Base-by-base conservation (phyloP, 2,888 invertebrate species). In the Drosophila merina region DNA sequence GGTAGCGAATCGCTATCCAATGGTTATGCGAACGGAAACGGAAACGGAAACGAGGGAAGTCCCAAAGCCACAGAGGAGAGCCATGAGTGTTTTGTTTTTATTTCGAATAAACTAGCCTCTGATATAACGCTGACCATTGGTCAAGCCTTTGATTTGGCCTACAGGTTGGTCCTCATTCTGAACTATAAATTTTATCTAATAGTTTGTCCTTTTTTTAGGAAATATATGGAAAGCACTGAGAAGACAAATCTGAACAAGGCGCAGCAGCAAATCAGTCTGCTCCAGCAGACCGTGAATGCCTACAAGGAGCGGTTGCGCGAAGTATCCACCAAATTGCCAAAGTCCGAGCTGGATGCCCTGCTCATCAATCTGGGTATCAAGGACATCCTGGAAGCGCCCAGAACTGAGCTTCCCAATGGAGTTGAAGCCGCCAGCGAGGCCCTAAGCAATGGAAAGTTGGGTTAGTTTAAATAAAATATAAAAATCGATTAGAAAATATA, bases 41-140 rank as follows among this genome's bases (percentile, higher is more conserved):
- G 69, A 38, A n/a, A n/a, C n/a, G n/a, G n/a, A n/a, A n/a, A n/a
- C n/a, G 80, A 56, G 52, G 68, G 67, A 26, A 75, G 60, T 52
- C 57, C 70, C 26, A 81, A 75, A 59, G 1, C 0, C 14, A 57
- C 63, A 28, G 94, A 94, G 54, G 97, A 97, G 86, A 95, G 94
- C 75, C 99, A 99, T 91, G 96, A 96, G 88, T 99, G 99, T 91
- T 99, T 98, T 92, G 99, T 99, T 14, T 99, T 99, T 90, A 96
- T 98, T 71, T 98, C 98, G 72, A 99, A 99, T 83, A 99, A 99
- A 93, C 93, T 99, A 89, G 98, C 99, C 1, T 98, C 99, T 86
- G 98, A 99, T 91, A 99, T 99, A 72, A 99, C 99, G 44, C 93
- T 99, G 72, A 99, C 99, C 9, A 98, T 99, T 81, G 99, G 99